phyloP scores from a whole-genome alignment of 2,113 vertebrate species.

The Sterna hirundo region DNA sequence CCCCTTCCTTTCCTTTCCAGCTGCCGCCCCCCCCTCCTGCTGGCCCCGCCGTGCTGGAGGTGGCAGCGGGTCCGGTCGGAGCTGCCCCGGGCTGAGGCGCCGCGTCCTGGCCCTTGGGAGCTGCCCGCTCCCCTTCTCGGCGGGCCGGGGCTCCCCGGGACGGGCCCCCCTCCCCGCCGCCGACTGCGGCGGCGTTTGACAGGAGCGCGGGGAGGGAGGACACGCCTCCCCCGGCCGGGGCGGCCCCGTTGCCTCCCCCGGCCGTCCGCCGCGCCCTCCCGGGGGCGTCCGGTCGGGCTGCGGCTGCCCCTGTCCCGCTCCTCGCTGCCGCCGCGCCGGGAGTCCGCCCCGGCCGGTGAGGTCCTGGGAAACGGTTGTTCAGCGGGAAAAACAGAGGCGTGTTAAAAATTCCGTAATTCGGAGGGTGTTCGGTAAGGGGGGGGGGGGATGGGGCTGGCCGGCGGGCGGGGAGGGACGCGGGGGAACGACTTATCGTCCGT shows the following conservation, averaged over 20 bases:
- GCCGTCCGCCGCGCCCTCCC: background rate
- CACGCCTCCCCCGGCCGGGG: background rate
- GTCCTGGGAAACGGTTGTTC: background rate
- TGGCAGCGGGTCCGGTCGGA: background rate
- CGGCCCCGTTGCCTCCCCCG: background rate
- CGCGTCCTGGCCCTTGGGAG: background rate
- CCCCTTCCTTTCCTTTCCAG: background rate
- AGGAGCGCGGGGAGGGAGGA: background rate
- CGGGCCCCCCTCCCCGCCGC: background rate
- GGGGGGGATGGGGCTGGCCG: background rate
- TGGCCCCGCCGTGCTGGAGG: no score
- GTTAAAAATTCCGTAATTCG: accelerated
- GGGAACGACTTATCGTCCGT: background rate
- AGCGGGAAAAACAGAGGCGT: background rate
- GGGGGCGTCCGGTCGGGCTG: background rate
- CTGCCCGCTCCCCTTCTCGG: background rate
- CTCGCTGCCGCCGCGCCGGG: background rate
- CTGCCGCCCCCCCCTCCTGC: background rate
- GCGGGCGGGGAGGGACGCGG: background rate
- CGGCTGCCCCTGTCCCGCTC: background rate
- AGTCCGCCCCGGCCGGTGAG: background rate
- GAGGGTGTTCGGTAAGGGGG: background rate
- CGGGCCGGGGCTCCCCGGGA: background rate
- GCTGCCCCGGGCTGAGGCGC: background rate
- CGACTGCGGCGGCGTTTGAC: background rate